These are phyloP conservation scores for Drosophila pseudoobscura DNA, from an alignment of 1,140 invertebrate species.

Conservation along the genomic window DNA sequence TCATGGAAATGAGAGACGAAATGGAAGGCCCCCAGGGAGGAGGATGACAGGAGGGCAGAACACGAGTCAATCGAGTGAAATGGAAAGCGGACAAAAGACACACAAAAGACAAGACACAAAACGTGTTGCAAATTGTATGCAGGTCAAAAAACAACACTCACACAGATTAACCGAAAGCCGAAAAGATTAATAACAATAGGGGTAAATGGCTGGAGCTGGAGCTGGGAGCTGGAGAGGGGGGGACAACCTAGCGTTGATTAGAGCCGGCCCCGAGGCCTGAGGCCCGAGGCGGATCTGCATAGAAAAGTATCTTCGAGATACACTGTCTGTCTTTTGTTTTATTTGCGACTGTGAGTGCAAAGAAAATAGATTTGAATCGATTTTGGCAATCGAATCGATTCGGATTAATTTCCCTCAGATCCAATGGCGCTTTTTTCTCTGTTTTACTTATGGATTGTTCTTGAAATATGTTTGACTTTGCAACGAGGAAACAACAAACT, in stretches of 20 bases:
- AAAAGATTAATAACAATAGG: constrained; percentile 58
- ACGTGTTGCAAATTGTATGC: constrained; percentile 72
- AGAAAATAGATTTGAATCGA: constrained; percentile 43
- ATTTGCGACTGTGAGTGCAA: constrained; percentile 7
- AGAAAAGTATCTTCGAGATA: constrained; percentile 42
- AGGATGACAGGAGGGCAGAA: constrained; percentile 31
- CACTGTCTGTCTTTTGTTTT: neutral
- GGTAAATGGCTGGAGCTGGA: constrained; percentile 2
- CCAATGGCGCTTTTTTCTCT: constrained; percentile 8
- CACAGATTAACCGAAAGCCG: constrained; percentile 36
- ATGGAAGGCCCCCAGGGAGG: constrained; percentile 8
- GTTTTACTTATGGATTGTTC: constrained; percentile 47
- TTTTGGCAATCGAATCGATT: constrained; percentile 48
- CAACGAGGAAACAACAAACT: constrained; percentile 31
- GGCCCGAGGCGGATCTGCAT: constrained; percentile 7
- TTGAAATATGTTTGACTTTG: constrained; percentile 50
- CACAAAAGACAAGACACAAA: constrained; percentile 40
- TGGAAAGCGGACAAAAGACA: constrained; percentile 58
- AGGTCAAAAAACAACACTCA: constrained; percentile 27
- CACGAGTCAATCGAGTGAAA: constrained; percentile 45
- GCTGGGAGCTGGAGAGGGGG: neutral
- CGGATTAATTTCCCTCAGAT: constrained; percentile 19
- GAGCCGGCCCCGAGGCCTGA: constrained; percentile 32
- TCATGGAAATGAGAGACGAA: constrained; percentile 41
- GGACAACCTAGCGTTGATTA: constrained; percentile 64